phyloP scores from a whole-genome alignment of 1,140 invertebrate genomes.

The Lasioglossum baleicum region DNA sequence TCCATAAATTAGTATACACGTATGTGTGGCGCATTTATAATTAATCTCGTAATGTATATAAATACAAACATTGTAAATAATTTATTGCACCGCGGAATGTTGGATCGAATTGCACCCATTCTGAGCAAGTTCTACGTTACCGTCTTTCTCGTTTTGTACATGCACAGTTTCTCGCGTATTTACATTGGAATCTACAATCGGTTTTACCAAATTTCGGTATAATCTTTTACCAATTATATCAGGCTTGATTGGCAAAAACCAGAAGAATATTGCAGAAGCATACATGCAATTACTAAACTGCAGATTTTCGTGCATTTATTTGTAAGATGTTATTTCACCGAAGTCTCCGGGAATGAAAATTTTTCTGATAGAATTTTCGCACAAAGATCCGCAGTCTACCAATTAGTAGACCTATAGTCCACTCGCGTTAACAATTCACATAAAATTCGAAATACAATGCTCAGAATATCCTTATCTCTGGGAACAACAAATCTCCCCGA shows the following conservation, averaged over 20 bases:
- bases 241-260: neutral
- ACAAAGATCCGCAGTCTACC: no score
- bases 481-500: neutral
- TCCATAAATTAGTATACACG: slow-evolving; percentile 31
- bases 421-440: no score
- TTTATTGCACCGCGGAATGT: slow-evolving; percentile 22
- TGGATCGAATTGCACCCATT: neutral
- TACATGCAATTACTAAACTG: no score
- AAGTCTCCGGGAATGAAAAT: no score
- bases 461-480: neutral
- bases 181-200: neutral
- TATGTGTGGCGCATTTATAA: slow-evolving; percentile 23
- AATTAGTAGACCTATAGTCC: no score
- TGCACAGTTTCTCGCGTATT: slow-evolving; percentile 7
- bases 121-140: neutral
- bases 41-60: slow-evolving; percentile 31
- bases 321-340: no score
- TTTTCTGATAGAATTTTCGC: no score
- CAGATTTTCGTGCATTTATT: no score
- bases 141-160: no score
- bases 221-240: neutral
- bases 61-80: slow-evolving; percentile 35
- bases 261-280: no score
- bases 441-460: no score
- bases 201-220: neutral